Conservation (phyloP, 2,888 invertebrate genomes). For the Cephus rjabovi region DNA sequence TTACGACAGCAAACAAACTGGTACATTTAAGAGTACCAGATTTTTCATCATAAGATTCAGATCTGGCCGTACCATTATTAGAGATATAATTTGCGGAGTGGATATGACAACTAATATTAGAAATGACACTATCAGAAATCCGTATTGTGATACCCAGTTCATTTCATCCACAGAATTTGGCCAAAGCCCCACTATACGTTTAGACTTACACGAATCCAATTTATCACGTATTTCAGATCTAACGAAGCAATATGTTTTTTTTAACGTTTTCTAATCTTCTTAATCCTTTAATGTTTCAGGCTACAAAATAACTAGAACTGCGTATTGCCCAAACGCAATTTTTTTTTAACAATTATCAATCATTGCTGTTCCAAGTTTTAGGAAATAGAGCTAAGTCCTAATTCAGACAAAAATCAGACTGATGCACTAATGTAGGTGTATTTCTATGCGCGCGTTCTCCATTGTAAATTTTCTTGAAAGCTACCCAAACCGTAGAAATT, state of each 20-base stretch:
- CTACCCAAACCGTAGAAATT: too few species aligned
- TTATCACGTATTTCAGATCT: not conserved
- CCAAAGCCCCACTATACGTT: conserved; percentile 1
- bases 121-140: not conserved
- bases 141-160: not conserved
- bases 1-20: conserved; percentile 25
- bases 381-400: too few species aligned
- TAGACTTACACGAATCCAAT: not conserved
- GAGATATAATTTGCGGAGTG: not conserved
- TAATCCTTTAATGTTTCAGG: too few species aligned
- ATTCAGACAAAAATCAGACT: too few species aligned
- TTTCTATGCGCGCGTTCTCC: too few species aligned
- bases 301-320: too few species aligned
- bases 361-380: too few species aligned
- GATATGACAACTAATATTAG: not conserved
- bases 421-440: too few species aligned
- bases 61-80: not conserved
- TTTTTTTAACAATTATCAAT: too few species aligned
- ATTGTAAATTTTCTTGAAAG: too few species aligned
- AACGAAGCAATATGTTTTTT: not conserved
- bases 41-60: not conserved
- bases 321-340: too few species aligned
- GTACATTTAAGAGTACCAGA: not conserved
- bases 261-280: too few species aligned
- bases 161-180: not conserved